phyloP scores from a whole-genome alignment of 2,888 invertebrate genomes.

The Willowsia nigromaculata region DNA sequence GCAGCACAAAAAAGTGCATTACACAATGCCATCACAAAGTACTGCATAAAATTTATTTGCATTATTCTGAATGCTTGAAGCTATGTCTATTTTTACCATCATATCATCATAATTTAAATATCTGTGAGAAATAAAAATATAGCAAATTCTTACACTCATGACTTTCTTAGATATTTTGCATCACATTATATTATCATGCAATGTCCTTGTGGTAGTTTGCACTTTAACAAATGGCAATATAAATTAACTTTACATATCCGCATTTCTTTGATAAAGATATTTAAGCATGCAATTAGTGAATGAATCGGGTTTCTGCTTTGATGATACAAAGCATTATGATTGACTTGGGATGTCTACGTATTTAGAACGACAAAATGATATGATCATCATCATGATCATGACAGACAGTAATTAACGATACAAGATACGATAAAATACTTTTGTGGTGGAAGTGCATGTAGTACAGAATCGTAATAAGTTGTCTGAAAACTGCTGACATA shows the following conservation, averaged over 20 bases:
- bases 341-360: neutral
- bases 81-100: neutral
- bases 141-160: too few species aligned
- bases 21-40: too few species aligned
- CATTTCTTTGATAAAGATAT: neutral
- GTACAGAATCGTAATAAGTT: neutral
- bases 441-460: too few species aligned
- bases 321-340: neutral
- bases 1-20: neutral
- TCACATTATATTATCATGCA: too few species aligned
- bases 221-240: neutral
- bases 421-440: neutral
- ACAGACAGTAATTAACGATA: neutral
- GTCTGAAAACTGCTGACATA: slow-evolving; percentile 2
- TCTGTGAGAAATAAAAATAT: too few species aligned
- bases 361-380: too few species aligned
- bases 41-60: too few species aligned
- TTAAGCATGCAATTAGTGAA: neutral
- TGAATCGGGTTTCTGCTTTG: neutral
- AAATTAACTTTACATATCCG: neutral
- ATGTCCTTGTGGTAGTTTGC: neutral
- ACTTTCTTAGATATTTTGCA: too few species aligned
- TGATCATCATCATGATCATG: neutral
- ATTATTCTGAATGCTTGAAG: too few species aligned
- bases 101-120: neutral